These are phyloP conservation scores for Limnephilus auricula DNA, from an alignment of 2,888 invertebrate genomes.

Conservation along the genomic window DNA sequence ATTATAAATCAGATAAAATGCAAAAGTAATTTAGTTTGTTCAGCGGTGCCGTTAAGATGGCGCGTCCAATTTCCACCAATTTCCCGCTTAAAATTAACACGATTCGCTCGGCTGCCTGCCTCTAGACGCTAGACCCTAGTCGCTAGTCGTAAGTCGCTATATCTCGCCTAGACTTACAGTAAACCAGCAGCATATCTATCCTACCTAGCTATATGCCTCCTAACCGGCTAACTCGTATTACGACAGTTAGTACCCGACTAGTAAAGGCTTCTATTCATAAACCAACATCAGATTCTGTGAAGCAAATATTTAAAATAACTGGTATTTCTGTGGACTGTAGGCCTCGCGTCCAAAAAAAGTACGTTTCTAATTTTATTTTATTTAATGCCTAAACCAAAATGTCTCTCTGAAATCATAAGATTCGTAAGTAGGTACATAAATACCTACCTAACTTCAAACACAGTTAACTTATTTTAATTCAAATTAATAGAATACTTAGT, in stretches of 20 bases:
- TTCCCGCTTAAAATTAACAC: conserved; percentile 45
- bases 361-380: no score
- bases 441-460: no score
- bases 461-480: no score
- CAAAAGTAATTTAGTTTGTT: not conserved
- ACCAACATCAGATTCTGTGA: not conserved
- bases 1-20: not conserved
- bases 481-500: no score
- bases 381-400: no score
- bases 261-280: not conserved
- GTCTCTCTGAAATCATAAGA: no score
- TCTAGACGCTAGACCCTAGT: not conserved
- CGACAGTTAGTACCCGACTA: not conserved
- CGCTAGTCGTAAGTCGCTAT: not conserved
- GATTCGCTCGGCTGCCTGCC: conserved; percentile 1
- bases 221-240: not conserved
- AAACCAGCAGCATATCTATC: not conserved
- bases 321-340: no score
- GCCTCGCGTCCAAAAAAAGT: no score
- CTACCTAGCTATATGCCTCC: no score
- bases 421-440: no score
- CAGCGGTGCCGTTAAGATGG: conserved; percentile 28
- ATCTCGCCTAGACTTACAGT: not conserved
- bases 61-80: conserved; percentile 30
- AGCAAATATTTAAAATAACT: not conserved